phyloP scores from a whole-genome alignment of 2,888 invertebrate genomes.

The Meandrusa payeni region DNA sequence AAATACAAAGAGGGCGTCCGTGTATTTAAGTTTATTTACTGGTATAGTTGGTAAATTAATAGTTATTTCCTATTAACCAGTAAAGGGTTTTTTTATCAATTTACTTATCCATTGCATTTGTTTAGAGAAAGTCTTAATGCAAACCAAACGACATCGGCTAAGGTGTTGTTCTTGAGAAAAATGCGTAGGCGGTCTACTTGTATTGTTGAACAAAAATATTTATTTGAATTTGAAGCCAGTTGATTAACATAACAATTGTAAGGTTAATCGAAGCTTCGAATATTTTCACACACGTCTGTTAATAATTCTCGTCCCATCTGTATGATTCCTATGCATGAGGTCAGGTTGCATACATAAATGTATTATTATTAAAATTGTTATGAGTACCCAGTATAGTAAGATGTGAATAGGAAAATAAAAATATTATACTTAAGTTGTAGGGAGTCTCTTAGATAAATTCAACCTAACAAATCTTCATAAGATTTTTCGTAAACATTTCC shows the following conservation, averaged over 20 bases:
- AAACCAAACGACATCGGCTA: conserved; percentile 19
- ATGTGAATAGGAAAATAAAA: too few species aligned
- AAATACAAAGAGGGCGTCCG: too few species aligned
- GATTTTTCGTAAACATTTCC: too few species aligned
- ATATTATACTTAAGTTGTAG: too few species aligned
- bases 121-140: conserved; percentile 12
- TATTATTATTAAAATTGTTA: neutral
- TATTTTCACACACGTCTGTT: neutral
- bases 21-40: too few species aligned
- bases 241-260: conserved; percentile 13
- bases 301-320: neutral
- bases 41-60: too few species aligned
- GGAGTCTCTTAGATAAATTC: too few species aligned
- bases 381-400: neutral
- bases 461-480: too few species aligned
- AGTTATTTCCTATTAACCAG: too few species aligned
- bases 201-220: conserved; percentile 8
- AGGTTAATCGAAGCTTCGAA: conserved; percentile 4
- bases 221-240: neutral
- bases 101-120: conserved; percentile 1
- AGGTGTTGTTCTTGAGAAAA: conserved; percentile 13
- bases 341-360: too few species aligned
- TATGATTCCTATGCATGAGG: too few species aligned
- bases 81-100: too few species aligned
- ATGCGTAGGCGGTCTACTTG: conserved; percentile 7